A percentile compares a stretch with the other conserved stretches of the same genome.
These are phyloP conservation scores for Tragopan temminckii DNA, from an alignment of 2,797 vertebrate species.

Conservation along the genomic window DNA sequence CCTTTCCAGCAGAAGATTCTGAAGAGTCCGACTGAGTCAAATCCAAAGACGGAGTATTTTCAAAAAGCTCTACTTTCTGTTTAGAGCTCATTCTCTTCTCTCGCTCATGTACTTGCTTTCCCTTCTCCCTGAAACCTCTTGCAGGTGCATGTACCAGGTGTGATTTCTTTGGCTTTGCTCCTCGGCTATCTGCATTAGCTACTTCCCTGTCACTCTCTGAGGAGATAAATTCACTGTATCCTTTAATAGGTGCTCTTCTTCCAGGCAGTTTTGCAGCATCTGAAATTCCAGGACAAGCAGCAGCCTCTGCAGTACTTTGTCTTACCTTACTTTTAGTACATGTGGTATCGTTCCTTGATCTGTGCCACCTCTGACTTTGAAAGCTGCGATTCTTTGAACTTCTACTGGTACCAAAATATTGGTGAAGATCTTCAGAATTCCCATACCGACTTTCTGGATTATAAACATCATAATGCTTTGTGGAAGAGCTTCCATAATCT, in stretches of 20 bases:
- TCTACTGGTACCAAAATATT: constrained; percentile 72
- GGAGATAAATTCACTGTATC: constrained; percentile 75
- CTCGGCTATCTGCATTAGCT: constrained; percentile 81
- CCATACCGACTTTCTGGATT: constrained; percentile 75
- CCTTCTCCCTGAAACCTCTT: constrained; percentile 83
- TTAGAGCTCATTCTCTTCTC: constrained; percentile 81
- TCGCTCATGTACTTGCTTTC: constrained; percentile 74
- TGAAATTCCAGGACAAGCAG: constrained; percentile 40
- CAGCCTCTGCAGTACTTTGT: constrained; percentile 68
- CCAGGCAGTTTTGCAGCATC: constrained; percentile 65
- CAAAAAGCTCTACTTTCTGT: constrained; percentile 68
- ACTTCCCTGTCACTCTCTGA: constrained; percentile 81
- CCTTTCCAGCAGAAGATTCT: constrained; percentile 77
- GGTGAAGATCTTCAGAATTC: constrained; percentile 76
- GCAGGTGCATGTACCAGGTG: constrained; percentile 83
- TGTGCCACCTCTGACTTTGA: constrained; percentile 85
- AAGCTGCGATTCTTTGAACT: constrained; percentile 76
- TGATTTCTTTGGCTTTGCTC: constrained; percentile 85
- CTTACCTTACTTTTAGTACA: constrained; percentile 72
- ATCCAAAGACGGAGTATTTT: constrained; percentile 75
- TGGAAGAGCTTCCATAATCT: constrained; percentile 71
- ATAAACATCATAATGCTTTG: constrained; percentile 73
- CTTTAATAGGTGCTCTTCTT: constrained; percentile 81
- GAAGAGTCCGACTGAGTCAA: constrained; percentile 77
- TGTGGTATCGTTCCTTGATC: constrained; percentile 79